Base-by-base conservation (phyloP, 2,888 invertebrate genomes). In the Cosmopolites sordidus region DNA sequence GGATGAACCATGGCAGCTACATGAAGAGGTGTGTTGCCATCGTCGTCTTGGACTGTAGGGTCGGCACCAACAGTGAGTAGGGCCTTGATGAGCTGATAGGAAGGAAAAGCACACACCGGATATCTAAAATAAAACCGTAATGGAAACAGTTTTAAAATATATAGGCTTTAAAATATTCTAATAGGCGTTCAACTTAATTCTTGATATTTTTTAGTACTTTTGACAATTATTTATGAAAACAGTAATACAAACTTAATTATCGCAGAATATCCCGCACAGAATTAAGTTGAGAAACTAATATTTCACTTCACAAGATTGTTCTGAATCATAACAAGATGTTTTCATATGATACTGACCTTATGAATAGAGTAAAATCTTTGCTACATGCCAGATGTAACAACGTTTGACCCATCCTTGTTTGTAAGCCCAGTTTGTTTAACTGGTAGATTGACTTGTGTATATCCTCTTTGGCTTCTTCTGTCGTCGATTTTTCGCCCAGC, bases 11-110 rank as follows among this genome's bases (percentile, higher is more conserved):
- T 82, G 57, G 89, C 90, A 0, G 87, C 86, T 55, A 93, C 78
- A 71, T 95, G 95, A 44, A 96, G 79, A 9, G 94, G 88, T 15
- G 92, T 92, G 75, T 93, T 92, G 15, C 58, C 91, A 51, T 84
- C 84, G 47, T 84, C 83, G 73, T 96, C 95, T 1, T 81, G 74
- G 0, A 86, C 85, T 73, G 86, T 86, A 1, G 89, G 85, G 73
- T 86, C 81, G 0, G 92, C 92, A 9, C 94, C 95, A 16, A 90
- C 89, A 60, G 84, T 82, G 58, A 92, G 76, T 67, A 94, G 76
- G 51, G 89, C 67, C 56, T 56, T 48, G 2, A 89, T 86, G 58
- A 88, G 78, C 62, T 83, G 78, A 6, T 80, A 74, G 9, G 86
- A 83, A 1, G 87, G 88, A 65, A 87, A 86, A 64, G 81, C 80